phyloP scores from a whole-genome alignment of 2,888 invertebrate genomes.

The Branchipolynoe longqiensis region DNA sequence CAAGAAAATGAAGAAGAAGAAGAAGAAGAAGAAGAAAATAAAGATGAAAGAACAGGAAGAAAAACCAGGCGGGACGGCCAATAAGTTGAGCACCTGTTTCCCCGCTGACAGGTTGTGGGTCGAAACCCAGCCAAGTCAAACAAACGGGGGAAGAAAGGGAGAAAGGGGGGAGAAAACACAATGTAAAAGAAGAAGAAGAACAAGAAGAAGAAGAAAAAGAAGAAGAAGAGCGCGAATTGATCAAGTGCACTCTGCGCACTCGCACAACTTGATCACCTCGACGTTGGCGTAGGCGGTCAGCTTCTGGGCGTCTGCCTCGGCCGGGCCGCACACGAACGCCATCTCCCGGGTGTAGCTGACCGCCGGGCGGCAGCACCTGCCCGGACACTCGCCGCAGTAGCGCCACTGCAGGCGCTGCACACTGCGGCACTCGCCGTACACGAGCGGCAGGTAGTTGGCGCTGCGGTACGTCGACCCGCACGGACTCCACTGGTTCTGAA shows the following conservation, averaged over 20 bases:
- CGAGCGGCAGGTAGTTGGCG: conserved; percentile 32
- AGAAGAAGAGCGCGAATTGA: too few relatives aligned
- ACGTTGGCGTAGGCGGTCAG: conserved; percentile 32
- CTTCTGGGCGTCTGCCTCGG: background rate
- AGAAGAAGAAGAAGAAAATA: too few relatives aligned
- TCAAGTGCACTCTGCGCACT: background rate
- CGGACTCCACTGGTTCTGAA: background rate
- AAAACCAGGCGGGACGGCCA: too few relatives aligned
- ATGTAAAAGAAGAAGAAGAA: too few relatives aligned
- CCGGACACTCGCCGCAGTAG: conserved; percentile 61
- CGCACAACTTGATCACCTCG: conserved; percentile 20
- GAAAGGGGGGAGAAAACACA: too few relatives aligned
- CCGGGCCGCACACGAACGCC: conserved; percentile 18
- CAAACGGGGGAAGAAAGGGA: too few relatives aligned
- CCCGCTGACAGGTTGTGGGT: too few relatives aligned
- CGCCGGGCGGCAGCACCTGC: conserved; percentile 49
- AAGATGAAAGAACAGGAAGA: too few relatives aligned
- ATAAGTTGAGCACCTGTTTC: too few relatives aligned
- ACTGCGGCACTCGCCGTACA: conserved; percentile 52
- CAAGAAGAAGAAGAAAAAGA: too few relatives aligned
- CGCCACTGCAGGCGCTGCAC: conserved; percentile 16
- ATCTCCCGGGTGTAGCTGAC: conserved; percentile 19
- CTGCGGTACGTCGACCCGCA: conserved; percentile 61
- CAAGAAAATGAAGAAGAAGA: too few relatives aligned
- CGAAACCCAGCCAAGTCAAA: too few relatives aligned